phyloP scores from a whole-genome alignment of 1,140 invertebrate species.

The Vollenhovia emeryi region DNA sequence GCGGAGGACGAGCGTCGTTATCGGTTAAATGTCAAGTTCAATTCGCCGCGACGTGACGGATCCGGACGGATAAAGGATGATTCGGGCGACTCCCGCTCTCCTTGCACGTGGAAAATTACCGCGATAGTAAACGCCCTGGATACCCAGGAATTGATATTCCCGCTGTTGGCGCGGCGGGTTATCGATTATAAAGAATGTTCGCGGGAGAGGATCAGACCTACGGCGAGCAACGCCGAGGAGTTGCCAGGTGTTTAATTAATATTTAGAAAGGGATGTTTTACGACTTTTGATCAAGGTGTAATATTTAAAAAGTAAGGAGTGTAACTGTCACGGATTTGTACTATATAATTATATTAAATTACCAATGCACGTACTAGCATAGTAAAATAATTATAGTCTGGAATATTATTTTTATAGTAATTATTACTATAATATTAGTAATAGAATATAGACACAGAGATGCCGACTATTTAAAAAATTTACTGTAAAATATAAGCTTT shows the following conservation, averaged over 20 bases:
- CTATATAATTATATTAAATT: background rate
- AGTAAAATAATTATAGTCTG: too few relatives aligned
- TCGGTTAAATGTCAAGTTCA: slow-evolving; percentile 65
- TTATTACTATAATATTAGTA: too few relatives aligned
- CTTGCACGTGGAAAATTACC: slow-evolving; percentile 11
- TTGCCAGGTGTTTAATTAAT: background rate
- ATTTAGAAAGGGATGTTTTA: too few relatives aligned
- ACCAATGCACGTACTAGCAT: background rate
- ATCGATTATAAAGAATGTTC: background rate
- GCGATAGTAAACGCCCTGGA: background rate
- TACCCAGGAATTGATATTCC: background rate
- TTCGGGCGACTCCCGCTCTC: background rate
- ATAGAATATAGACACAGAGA: too few relatives aligned
- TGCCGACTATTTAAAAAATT: too few relatives aligned
- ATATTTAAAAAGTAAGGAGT: background rate
- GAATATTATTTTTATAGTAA: too few relatives aligned
- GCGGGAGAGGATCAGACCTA: background rate
- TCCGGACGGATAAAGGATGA: slow-evolving; percentile 49
- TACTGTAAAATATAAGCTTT: too few relatives aligned
- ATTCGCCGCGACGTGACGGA: slow-evolving; percentile 59
- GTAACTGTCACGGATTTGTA: background rate
- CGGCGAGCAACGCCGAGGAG: background rate
- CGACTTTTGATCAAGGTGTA: background rate
- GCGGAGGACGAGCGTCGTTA: slow-evolving; percentile 50
- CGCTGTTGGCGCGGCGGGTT: background rate